Conservation (phyloP, 2,797 vertebrate genomes). For the Apogon talboti region DNA sequence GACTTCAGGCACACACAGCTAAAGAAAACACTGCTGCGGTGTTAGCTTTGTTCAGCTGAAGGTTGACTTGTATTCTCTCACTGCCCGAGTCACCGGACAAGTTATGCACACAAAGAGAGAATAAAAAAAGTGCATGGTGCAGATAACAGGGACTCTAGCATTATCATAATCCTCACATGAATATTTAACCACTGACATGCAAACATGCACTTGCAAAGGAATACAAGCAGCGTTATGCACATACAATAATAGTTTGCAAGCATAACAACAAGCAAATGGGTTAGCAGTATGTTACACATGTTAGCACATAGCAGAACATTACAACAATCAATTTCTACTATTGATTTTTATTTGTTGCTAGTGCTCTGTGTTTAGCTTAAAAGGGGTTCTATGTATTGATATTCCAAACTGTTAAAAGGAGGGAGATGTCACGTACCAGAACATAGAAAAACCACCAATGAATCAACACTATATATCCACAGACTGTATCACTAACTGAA, state of each 20-base stretch:
- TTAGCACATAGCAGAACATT: background rate
- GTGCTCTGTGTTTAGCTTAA: no score
- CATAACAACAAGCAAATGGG: background rate
- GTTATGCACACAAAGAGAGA: slow-evolving; percentile 32
- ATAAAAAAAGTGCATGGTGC: slow-evolving; percentile 17
- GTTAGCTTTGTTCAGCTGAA: slow-evolving; percentile 63
- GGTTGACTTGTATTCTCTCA: slow-evolving; percentile 34
- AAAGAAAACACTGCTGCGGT: slow-evolving; percentile 34
- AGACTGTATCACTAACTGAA: no score
- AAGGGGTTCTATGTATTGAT: no score
- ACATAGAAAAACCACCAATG: no score
- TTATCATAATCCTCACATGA: slow-evolving; percentile 5
- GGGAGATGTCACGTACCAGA: no score
- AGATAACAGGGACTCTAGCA: slow-evolving; percentile 26
- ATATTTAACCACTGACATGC: slow-evolving; percentile 18
- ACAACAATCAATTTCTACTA: background rate
- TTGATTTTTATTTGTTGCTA: background rate
- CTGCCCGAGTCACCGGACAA: slow-evolving; percentile 55
- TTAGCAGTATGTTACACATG: background rate
- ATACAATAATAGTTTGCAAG: background rate
- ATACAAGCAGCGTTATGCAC: background rate
- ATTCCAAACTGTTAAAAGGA: background rate
- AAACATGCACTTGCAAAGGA: background rate
- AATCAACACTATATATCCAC: no score
- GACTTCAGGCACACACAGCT: background rate